Evolutionary conservation across 2,888 invertebrate species (phyloP).

Genomic region (Spodoptera exigua): DNA sequence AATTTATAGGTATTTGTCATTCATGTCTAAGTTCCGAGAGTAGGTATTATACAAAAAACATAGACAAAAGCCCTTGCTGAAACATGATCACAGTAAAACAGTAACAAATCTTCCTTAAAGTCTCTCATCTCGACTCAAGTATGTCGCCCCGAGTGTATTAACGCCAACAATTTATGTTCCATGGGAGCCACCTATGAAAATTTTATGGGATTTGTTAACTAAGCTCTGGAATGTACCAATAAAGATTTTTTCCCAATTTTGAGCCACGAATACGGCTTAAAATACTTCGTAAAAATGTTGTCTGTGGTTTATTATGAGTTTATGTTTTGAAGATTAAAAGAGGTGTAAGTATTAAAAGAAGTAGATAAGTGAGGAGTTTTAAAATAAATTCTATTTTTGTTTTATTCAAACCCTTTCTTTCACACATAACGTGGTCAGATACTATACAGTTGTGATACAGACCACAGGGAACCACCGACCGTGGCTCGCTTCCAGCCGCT

Average conservation of each 20-base stretch:
- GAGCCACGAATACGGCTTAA: conserved; percentile 22
- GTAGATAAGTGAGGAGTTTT: conserved; percentile 5
- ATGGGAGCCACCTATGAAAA: conserved; percentile 75
- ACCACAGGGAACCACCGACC: no score
- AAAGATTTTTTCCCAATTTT: conserved; percentile 61
- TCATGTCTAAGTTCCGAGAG: no score
- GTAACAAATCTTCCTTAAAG: conserved; percentile 46
- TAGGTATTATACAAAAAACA: background rate
- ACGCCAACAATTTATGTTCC: conserved; percentile 76
- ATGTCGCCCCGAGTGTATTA: conserved; percentile 70
- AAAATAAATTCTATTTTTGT: no score
- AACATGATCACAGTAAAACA: conserved; percentile 47
- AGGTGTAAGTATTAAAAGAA: conserved; percentile 26
- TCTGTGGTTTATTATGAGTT: conserved; percentile 19
- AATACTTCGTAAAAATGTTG: conserved; percentile 38
- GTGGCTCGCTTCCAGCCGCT: no score
- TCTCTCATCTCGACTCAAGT: conserved; percentile 45
- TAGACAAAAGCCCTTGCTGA: conserved; percentile 13
- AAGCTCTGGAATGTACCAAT: conserved; percentile 64
- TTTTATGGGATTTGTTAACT: conserved; percentile 74
- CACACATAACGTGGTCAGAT: no score
- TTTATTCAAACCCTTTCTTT: no score
- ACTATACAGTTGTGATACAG: no score
- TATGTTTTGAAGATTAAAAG: conserved; percentile 12
- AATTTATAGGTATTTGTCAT: no score